Conservation (phyloP, 2,797 vertebrate genomes). For the Myotis vivesi region DNA sequence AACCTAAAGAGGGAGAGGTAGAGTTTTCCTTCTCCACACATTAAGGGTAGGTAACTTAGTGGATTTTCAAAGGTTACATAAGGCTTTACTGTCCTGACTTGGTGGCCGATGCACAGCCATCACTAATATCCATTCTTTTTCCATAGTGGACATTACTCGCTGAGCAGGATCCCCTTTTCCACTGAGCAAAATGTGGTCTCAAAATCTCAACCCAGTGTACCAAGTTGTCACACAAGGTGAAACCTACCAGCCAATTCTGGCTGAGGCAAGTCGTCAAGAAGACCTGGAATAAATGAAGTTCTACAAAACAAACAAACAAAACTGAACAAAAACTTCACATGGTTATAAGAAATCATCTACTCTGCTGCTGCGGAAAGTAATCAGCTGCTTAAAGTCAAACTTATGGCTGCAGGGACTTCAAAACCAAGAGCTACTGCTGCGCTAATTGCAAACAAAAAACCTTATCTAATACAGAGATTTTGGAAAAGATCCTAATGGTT, state of each 20-base stretch:
- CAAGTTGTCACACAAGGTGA: not conserved
- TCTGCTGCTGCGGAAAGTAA: not conserved
- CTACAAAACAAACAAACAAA: not conserved
- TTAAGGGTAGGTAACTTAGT: not conserved
- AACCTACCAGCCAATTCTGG: not conserved
- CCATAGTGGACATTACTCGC: not conserved
- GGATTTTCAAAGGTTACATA: not conserved
- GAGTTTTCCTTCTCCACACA: not conserved
- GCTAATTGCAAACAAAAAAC: not conserved
- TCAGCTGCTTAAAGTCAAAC: not conserved
- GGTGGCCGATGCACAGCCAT: not conserved
- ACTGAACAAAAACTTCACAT: not conserved
- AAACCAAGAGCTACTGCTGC: not conserved
- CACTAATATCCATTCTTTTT: not conserved
- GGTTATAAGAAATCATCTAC: not conserved
- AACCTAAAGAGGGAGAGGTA: not conserved
- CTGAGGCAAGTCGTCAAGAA: not conserved
- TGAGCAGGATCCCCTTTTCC: not conserved
- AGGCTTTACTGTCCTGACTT: not conserved
- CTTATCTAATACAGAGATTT: not conserved
- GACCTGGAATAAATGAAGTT: not conserved
- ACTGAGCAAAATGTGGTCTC: not conserved
- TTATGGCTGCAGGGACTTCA: not conserved
- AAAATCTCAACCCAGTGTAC: not conserved
- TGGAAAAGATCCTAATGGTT: slow-evolving; percentile 30